Evolutionary conservation across 1,140 invertebrate species (phyloP).

Genomic region (Ridgeia piscesae): DNA sequence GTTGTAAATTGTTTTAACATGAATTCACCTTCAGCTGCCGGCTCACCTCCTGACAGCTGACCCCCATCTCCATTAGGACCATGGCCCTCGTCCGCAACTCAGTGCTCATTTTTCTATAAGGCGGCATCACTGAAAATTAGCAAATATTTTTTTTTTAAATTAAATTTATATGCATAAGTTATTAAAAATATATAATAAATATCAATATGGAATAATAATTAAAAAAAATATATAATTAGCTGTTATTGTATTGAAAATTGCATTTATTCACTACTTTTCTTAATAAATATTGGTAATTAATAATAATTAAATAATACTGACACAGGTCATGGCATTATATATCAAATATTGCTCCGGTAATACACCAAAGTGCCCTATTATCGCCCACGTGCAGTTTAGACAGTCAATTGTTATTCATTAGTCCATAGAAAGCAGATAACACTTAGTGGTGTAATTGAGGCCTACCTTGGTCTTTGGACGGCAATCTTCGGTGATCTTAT

Average conservation of each 20-base stretch:
- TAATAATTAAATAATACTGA: constrained; percentile 14
- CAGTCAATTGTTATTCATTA: constrained; percentile 5
- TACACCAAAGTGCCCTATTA: constrained; percentile 10
- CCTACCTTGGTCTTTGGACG: neutral
- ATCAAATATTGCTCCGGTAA: constrained; percentile 12
- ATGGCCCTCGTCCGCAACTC: constrained; percentile 7
- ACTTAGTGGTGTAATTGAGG: neutral
- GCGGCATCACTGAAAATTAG: constrained; percentile 12
- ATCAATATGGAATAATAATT: neutral
- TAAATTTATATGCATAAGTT: constrained; percentile 14
- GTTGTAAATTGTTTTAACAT: neutral
- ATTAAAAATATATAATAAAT: neutral
- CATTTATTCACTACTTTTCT: constrained; percentile 11
- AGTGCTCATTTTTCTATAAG: neutral
- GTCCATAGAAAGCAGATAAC: constrained; percentile 9
- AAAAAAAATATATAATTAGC: neutral
- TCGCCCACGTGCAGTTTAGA: neutral
- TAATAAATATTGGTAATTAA: constrained; percentile 19
- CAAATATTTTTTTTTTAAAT: neutral
- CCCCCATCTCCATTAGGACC: neutral
- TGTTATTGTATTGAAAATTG: neutral
- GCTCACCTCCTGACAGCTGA: neutral
- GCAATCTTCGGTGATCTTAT: neutral
- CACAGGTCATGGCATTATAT: constrained; percentile 4
- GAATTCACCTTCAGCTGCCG: constrained; percentile 11